Evolutionary conservation across 2,888 invertebrate species (phyloP), one percentile per base, ranked within the genome.

Genomic region (Mystacides longicornis): DNA sequence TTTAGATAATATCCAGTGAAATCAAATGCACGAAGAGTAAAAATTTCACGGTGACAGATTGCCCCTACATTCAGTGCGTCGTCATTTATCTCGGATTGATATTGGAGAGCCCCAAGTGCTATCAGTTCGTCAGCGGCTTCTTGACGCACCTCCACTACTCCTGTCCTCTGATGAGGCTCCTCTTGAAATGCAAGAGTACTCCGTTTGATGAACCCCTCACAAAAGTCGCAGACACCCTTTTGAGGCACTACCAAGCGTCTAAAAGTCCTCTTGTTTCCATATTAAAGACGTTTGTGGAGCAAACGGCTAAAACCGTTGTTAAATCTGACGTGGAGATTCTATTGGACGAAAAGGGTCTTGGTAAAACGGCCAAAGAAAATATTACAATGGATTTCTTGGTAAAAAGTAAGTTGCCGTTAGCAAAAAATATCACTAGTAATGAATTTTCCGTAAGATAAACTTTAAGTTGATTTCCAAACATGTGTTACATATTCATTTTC

Each of bases 151-250:
- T 67, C 3, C 66, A 68, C 9, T 66, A 65, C 56, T 70, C 71
- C n/a, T 71, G 70, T 54, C 67, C 69, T 23, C 64, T 74, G 55
- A 64, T 73, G 59, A 64, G 73, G 2, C 68, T 71, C 33, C 65
- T 73, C 37, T 66, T 66, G 19, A 65, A 67, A 16, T 55, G 49
- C 58, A 42, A 51, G 16, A 14, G 54, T 2, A 57, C 62, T 11
- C 56, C 55, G 2, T 62, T 62, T 16, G 59, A 57, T 9, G 60
- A 62, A 27, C 57, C 59, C 7, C 49, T 62, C 14, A 48, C 54
- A n/a, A 56, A 74, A 72, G 65, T 71, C 20, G 71, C 71, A 0
- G 65, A 67, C 2, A 60, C 63, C 0, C 64, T 75, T 3, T 65
- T 71, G 18, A 56, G 63, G 22, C 68, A 68, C 56, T 69, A 67